phyloP scores from a whole-genome alignment of 2,113 vertebrate species.

The Kryptolebias marmoratus region DNA sequence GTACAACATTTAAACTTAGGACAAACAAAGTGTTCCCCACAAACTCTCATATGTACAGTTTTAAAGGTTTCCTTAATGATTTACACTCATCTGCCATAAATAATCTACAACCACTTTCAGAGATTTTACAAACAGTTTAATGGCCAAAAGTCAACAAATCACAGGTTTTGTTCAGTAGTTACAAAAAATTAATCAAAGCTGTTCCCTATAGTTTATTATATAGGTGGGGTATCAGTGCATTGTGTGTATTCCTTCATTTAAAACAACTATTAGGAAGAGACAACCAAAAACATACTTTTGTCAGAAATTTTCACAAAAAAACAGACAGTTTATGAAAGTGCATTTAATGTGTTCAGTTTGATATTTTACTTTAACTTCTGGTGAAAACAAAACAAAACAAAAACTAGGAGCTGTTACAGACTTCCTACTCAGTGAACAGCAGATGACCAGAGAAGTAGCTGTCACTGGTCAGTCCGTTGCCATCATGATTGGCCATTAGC shows the following conservation, averaged over 20 bases:
- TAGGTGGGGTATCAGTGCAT: background rate
- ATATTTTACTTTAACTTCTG: background rate
- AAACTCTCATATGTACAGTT: too few relatives aligned
- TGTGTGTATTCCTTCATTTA: background rate
- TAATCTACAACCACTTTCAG: too few relatives aligned
- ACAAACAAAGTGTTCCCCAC: too few relatives aligned
- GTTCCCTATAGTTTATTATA: background rate
- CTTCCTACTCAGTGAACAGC: conserved; percentile 51
- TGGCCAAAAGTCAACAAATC: too few relatives aligned
- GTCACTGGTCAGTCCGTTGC: conserved; percentile 43
- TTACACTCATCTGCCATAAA: too few relatives aligned
- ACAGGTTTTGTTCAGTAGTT: background rate
- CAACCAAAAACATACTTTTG: background rate
- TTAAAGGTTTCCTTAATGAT: too few relatives aligned
- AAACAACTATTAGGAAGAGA: background rate
- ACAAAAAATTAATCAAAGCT: too few relatives aligned
- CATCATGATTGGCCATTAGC: conserved; percentile 7
- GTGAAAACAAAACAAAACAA: background rate
- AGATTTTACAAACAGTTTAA: too few relatives aligned
- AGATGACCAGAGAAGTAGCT: conserved; percentile 68
- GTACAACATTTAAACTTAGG: background rate
- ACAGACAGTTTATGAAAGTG: background rate
- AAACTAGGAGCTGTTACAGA: background rate
- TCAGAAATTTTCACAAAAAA: background rate
- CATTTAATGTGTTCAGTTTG: background rate